Base-by-base conservation (phyloP, 2,797 vertebrate genomes). In the Esox lucius region DNA sequence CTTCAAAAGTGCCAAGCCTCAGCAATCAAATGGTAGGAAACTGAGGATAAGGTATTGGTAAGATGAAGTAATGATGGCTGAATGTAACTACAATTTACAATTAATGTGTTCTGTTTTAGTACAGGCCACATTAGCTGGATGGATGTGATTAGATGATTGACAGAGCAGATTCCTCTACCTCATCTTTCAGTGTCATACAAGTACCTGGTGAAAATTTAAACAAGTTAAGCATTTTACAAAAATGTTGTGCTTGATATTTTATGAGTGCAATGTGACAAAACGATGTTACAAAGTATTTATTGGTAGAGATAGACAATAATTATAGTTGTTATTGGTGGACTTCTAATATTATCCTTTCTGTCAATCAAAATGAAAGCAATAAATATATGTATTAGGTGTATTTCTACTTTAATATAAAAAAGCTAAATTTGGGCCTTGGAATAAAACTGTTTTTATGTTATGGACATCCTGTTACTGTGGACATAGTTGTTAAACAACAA, bases 91-190 rank as follows among this genome's bases (percentile, higher is more conserved):
- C 61, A 0, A 31, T 24, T 12, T 24, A 62, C 28, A 12, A 4
- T 17, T 31, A 5, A 19, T 31, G n/a, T 11, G 17, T 67, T 66
- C 12, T n/a, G 17, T 22, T 39, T 68, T 68, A 39, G 66, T 42
- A 22, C 19, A 7, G 62, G 64, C 39, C 13, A 35, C 35, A 13
- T 65, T 28, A 42, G 33, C 66, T 11, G 15, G 4, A 51, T 35
- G 33, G 33, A 68, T 66, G 64, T 42, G 28, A 74, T 67, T 16
- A 17, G 9, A 28, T 33, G 2, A 66, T 33, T 16, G 59, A 46
- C 68, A 49, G 42, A 11, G 68, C 22, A 74, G 65, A 31, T 75
- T 46, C 64, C 66, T 26, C 39, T 70, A 70, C 68, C 74, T 75
- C 67, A 48, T 62, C 68, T 64, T 49, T 59, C 42, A 24, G 62